Conservation (phyloP, 1,140 invertebrate genomes). For the Trinorchestia longiramus region DNA sequence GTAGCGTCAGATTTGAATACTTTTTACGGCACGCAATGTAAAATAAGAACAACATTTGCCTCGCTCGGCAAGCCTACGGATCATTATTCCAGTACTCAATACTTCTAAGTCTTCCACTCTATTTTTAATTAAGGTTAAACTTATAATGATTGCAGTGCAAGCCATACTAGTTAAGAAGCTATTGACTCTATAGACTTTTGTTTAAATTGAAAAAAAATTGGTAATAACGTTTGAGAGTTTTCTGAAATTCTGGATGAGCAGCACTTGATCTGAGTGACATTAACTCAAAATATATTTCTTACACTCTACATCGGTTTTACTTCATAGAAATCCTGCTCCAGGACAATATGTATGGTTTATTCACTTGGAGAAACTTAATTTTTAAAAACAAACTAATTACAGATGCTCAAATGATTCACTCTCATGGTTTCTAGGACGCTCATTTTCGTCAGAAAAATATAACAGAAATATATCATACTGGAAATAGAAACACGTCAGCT, state of each 20-base stretch:
- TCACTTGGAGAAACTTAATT: too few species aligned
- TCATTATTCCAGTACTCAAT: background rate
- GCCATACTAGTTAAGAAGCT: background rate
- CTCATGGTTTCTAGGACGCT: too few species aligned
- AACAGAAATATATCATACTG: too few species aligned
- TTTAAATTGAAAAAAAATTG: background rate
- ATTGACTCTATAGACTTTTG: background rate
- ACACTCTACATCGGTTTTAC: too few species aligned
- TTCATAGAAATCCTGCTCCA: too few species aligned
- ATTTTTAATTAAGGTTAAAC: background rate
- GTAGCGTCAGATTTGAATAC: background rate
- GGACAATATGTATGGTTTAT: too few species aligned
- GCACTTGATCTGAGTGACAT: background rate
- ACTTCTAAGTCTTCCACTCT: background rate
- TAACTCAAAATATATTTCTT: background rate
- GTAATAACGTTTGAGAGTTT: background rate
- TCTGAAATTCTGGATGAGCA: background rate
- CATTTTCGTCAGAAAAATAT: too few species aligned
- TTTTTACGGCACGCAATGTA: background rate
- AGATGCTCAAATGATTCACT: too few species aligned
- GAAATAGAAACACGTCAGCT: too few species aligned
- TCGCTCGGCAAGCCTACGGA: background rate
- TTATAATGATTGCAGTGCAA: background rate
- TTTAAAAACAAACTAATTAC: too few species aligned
- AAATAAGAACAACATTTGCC: background rate